These are phyloP conservation scores for Zosterops borbonicus DNA, from an alignment of 2,113 vertebrate species.

Conservation along the genomic window DNA sequence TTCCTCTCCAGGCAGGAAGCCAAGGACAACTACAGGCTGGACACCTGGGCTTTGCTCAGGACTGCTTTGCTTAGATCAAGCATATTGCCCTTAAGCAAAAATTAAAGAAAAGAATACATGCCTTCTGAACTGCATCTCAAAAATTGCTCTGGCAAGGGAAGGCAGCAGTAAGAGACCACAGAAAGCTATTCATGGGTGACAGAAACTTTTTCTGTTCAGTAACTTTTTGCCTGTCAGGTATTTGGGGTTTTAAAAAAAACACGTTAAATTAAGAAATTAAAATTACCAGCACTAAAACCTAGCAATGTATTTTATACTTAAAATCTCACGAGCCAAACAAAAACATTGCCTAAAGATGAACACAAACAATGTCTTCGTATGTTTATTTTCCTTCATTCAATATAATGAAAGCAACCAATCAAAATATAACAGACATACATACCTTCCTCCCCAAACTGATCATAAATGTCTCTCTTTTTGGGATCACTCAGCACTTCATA, in stretches of 20 bases:
- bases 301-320: neutral
- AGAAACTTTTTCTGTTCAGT: neutral
- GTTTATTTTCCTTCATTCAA: neutral
- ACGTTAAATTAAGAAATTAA: neutral
- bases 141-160: neutral
- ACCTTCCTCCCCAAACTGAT: slow-evolving; percentile 99
- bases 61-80: neutral
- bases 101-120: neutral
- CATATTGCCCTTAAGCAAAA: neutral
- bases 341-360: neutral
- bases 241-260: neutral
- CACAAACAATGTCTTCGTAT: neutral
- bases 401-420: neutral
- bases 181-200: neutral
- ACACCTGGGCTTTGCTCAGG: slow-evolving; percentile 70
- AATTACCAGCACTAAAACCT: neutral
- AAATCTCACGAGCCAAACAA: neutral
- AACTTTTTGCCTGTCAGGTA: neutral
- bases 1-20: slow-evolving; percentile 73
- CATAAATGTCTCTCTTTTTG: slow-evolving; percentile 96
- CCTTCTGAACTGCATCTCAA: neutral
- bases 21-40: slow-evolving; percentile 71
- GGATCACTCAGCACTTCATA: slow-evolving; percentile 98
- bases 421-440: slow-evolving; percentile 46
- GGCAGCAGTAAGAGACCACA: neutral